Evolutionary conservation across 2,888 invertebrate genomes (phyloP).

Genomic region (Lypha dubia): DNA sequence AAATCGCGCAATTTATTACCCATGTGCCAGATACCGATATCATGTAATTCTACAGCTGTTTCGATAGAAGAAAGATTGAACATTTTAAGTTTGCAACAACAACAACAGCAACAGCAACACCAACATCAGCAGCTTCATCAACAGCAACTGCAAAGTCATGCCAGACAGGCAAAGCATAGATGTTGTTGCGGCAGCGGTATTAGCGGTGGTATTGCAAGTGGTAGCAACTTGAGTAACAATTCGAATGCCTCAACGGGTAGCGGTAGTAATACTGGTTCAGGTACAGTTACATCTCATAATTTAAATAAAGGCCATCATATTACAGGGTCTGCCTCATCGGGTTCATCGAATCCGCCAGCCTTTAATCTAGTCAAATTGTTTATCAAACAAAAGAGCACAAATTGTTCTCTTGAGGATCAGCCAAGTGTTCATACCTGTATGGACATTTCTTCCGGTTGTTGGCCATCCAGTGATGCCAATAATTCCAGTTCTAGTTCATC

Average conservation of each 20-base stretch:
- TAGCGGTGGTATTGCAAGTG: slow-evolving; percentile 18
- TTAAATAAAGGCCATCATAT: slow-evolving; percentile 73
- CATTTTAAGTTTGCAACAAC: slow-evolving; percentile 66
- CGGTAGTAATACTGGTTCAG: slow-evolving; percentile 66
- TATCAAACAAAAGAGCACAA: slow-evolving; percentile 93
- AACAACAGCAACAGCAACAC: slow-evolving; percentile 73
- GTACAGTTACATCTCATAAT: slow-evolving; percentile 59
- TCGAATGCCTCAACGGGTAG: slow-evolving; percentile 61
- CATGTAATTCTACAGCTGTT: slow-evolving; percentile 77
- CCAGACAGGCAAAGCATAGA: slow-evolving; percentile 75
- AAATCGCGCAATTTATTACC: slow-evolving; percentile 81
- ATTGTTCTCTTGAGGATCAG: slow-evolving; percentile 85
- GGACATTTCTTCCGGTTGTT: slow-evolving; percentile 92
- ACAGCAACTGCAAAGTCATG: slow-evolving; percentile 62
- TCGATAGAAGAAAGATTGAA: slow-evolving; percentile 78
- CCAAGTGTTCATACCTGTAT: slow-evolving; percentile 85
- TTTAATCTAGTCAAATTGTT: slow-evolving; percentile 94
- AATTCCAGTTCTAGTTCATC: slow-evolving; percentile 82
- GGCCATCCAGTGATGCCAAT: slow-evolving; percentile 85
- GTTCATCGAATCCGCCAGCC: slow-evolving; percentile 86
- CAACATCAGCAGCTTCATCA: slow-evolving; percentile 73
- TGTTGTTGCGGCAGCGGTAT: slow-evolving; percentile 75
- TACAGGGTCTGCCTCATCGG: slow-evolving; percentile 81
- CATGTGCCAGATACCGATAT: slow-evolving; percentile 84
- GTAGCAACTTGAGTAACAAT: slow-evolving; percentile 56